These are phyloP conservation scores for Acanthisitta chloris DNA, from an alignment of 2,113 vertebrate genomes.

Conservation along the genomic window DNA sequence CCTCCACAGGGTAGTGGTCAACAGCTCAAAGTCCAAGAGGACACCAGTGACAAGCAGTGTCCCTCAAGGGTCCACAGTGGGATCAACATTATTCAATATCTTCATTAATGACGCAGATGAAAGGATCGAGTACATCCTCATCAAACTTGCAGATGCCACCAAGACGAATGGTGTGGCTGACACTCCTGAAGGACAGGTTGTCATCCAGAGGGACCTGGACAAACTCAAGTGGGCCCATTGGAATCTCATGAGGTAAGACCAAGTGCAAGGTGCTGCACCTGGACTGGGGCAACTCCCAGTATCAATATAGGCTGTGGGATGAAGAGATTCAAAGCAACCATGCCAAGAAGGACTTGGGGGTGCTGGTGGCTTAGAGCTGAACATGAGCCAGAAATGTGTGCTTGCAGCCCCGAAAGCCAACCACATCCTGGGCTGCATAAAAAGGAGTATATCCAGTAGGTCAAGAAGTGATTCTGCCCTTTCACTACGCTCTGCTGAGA, in stretches of 20 bases:
- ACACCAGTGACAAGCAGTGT: neutral
- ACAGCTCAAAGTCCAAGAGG: neutral
- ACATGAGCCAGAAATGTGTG: neutral
- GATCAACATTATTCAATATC: neutral
- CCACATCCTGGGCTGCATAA: neutral
- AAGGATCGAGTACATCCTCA: neutral
- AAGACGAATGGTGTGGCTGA: neutral
- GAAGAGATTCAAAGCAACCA: neutral
- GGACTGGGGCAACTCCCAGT: neutral
- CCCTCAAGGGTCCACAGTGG: too few relatives aligned
- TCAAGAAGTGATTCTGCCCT: neutral
- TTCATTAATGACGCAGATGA: fast-evolving
- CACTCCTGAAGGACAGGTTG: neutral
- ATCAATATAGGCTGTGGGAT: neutral
- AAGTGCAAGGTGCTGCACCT: neutral
- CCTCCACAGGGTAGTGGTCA: neutral
- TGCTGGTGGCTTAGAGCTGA: neutral
- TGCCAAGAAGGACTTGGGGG: neutral
- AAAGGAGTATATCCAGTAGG: neutral
- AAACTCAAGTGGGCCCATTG: neutral
- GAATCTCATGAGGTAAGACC: neutral
- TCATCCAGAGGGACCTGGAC: neutral
- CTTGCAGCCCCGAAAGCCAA: neutral
- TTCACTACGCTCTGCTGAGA: neutral
- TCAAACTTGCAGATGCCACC: neutral